phyloP scores from a whole-genome alignment of 1,140 invertebrate species.

The Drosophila nasuta region DNA sequence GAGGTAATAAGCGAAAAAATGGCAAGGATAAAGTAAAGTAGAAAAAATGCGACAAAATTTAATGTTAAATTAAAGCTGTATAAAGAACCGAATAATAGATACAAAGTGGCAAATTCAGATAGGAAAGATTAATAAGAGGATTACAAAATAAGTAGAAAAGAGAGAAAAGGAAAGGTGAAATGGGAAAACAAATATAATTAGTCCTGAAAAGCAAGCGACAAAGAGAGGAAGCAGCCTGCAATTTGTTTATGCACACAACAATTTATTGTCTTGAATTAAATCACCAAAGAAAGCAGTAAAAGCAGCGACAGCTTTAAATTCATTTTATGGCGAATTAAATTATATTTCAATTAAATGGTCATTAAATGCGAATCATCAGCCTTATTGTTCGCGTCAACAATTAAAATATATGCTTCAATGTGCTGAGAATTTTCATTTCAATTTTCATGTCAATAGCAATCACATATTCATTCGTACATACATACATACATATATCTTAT shows the following conservation, averaged over 20 bases:
- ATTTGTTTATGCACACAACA: not conserved
- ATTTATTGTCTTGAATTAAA: not conserved
- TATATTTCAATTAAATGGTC: conserved; percentile 24
- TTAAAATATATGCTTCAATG: conserved; percentile 6
- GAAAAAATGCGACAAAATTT: no score
- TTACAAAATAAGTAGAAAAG: no score
- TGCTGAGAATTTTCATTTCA: not conserved
- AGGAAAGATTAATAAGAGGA: no score
- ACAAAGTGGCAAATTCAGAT: no score
- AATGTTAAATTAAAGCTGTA: no score
- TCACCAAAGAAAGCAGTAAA: not conserved
- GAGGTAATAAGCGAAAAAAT: no score
- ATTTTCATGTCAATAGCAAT: not conserved
- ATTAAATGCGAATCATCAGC: conserved; percentile 31
- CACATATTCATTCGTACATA: not conserved
- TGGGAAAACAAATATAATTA: no score
- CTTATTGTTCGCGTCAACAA: conserved; percentile 17
- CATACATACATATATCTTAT: no score
- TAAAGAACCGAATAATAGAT: no score
- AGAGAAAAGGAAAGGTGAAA: no score
- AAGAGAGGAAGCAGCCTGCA: not conserved
- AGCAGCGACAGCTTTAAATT: conserved; percentile 1
- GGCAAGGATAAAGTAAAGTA: no score
- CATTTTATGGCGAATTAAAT: not conserved
- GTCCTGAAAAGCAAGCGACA: no score